These are phyloP conservation scores for Parapristionchus giblindavisi DNA, from an alignment of 2,888 invertebrate species.

Conservation along the genomic window DNA sequence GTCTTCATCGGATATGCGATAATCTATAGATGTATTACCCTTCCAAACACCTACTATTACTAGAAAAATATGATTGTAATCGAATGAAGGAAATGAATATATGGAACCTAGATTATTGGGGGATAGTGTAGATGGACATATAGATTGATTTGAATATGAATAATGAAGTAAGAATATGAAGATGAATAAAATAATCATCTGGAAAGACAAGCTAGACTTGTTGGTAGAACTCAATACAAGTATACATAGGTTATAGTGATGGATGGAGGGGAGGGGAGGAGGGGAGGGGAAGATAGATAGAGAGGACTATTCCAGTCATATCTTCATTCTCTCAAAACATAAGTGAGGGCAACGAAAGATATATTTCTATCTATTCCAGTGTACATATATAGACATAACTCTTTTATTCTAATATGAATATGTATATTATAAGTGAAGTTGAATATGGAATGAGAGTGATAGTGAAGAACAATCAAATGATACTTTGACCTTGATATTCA, in stretches of 20 bases:
- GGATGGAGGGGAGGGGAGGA: neutral
- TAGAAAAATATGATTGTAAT: neutral
- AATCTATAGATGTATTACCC: neutral
- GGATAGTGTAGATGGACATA: neutral
- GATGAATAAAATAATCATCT: constrained; percentile 2
- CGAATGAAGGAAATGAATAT: neutral
- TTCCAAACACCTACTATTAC: constrained; percentile 27
- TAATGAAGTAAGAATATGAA: neutral
- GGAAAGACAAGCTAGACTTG: neutral
- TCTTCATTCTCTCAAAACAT: too few relatives aligned
- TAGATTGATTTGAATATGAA: neutral
- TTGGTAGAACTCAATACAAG: neutral
- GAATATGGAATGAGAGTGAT: too few relatives aligned
- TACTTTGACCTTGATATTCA: too few relatives aligned
- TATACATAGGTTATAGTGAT: neutral
- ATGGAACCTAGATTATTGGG: constrained; percentile 1
- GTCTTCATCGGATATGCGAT: constrained; percentile 36
- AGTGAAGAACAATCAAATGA: too few relatives aligned
- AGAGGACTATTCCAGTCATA: too few relatives aligned
- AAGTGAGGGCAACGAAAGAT: too few relatives aligned
- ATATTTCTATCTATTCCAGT: too few relatives aligned
- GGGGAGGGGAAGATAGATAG: neutral
- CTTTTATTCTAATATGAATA: too few relatives aligned
- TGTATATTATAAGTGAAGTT: too few relatives aligned
- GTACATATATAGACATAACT: too few relatives aligned